phyloP scores from a whole-genome alignment of 2,113 vertebrate species.

The Thalassarche chlororhynchos region DNA sequence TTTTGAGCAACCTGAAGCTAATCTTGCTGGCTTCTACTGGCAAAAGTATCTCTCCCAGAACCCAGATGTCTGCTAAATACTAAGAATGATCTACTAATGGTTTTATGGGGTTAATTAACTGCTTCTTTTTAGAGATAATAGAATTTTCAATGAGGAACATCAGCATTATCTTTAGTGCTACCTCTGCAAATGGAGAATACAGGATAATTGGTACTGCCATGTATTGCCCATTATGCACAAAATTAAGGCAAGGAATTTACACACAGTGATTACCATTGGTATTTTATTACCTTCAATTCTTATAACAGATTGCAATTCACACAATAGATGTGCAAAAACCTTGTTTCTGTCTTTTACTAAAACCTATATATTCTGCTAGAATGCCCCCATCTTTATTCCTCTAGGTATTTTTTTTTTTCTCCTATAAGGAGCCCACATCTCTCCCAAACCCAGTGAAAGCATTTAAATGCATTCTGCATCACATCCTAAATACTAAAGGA shows the following conservation, averaged over 20 bases:
- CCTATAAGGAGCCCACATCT: neutral
- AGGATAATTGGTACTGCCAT: conserved; percentile 34
- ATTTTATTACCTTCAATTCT: conserved; percentile 1
- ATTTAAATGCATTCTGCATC: neutral
- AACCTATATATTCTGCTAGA: neutral
- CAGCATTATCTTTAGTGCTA: conserved; percentile 38
- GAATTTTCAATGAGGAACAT: conserved; percentile 31
- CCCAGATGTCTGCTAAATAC: conserved; percentile 27
- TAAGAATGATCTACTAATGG: conserved; percentile 46
- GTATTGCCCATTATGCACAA: conserved; percentile 16
- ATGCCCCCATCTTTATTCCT: rapidly evolving
- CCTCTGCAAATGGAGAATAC: conserved; percentile 44
- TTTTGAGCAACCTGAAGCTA: neutral
- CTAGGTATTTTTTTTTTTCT: rapidly evolving
- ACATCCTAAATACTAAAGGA: neutral
- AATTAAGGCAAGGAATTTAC: conserved; percentile 44
- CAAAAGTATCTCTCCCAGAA: neutral
- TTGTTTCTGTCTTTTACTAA: neutral
- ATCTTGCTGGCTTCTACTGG: neutral
- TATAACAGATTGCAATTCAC: neutral
- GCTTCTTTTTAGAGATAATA: conserved; percentile 64
- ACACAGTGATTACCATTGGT: neutral
- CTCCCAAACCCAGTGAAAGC: neutral
- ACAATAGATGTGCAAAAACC: neutral
- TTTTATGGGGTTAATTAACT: conserved; percentile 67